Evolutionary conservation across 2,797 vertebrate species (phyloP).

Genomic region (Coregonus ussuriensis): DNA sequence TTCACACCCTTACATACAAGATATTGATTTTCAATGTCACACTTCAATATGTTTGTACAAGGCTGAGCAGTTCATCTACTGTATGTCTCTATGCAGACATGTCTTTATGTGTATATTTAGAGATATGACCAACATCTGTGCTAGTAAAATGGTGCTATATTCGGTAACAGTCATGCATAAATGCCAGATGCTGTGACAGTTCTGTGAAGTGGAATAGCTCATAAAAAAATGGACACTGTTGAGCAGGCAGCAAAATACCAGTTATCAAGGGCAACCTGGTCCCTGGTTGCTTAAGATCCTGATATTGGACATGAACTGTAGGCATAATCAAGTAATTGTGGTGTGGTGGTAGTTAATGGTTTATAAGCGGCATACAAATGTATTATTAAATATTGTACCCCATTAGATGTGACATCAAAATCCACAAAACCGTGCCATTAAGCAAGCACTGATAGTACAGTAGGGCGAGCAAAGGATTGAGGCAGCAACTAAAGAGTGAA

Average conservation of each 20-base stretch:
- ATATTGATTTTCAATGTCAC: conserved; percentile 50
- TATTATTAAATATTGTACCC: conserved; percentile 43
- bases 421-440: conserved; percentile 34
- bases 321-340: conserved; percentile 42
- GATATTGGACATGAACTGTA: conserved; percentile 62
- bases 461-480: conserved; percentile 37
- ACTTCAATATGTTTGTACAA: conserved; percentile 27
- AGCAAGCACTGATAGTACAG: conserved; percentile 19
- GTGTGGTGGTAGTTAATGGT: background rate
- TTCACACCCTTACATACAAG: conserved; percentile 5
- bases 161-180: background rate
- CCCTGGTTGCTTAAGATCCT: conserved; percentile 32
- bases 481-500: conserved; percentile 41
- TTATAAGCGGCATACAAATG: conserved; percentile 41
- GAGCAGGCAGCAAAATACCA: conserved; percentile 49
- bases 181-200: background rate
- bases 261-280: conserved; percentile 53
- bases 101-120: background rate
- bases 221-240: conserved; percentile 53
- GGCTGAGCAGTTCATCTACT: conserved; percentile 4
- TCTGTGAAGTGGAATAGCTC: conserved; percentile 29
- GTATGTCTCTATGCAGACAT: background rate
- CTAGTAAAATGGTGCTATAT: conserved; percentile 1
- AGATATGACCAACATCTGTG: conserved; percentile 7
- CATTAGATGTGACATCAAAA: conserved; percentile 26